phyloP scores from a whole-genome alignment of 92 coral and sea anemone genomes.

The Zoanthus solanderi region DNA sequence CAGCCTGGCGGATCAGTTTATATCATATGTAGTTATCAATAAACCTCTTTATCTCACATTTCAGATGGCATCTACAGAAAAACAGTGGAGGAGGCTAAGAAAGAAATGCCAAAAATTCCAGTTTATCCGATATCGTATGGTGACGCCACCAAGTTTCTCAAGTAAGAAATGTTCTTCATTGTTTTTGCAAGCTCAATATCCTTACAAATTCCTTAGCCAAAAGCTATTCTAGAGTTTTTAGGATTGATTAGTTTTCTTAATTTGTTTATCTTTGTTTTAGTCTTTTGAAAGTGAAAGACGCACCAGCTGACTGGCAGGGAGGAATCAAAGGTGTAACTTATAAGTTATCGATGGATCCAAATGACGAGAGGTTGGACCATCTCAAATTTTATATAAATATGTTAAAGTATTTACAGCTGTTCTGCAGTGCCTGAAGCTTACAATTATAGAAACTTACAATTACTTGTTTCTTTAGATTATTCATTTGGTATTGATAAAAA shows the following conservation, averaged over 20 bases:
- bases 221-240: background rate
- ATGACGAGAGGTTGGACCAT: constrained; percentile 58
- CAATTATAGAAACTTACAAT: no score
- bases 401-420: background rate
- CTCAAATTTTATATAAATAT: no score
- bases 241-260: background rate
- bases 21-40: background rate
- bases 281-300: constrained; percentile 56
- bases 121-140: constrained; percentile 83
- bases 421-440: background rate
- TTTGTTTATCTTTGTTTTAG: constrained; percentile 19
- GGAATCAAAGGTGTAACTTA: constrained; percentile 63
- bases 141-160: constrained; percentile 77
- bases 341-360: constrained; percentile 63
- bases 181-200: background rate
- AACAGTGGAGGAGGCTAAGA: constrained; percentile 53
- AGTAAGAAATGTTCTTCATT: constrained; percentile 27
- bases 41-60: background rate
- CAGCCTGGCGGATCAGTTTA: background rate
- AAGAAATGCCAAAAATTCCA: constrained; percentile 69
- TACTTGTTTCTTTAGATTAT: no score
- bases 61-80: constrained; percentile 75
- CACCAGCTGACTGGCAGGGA: constrained; percentile 89
- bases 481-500: no score
- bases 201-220: background rate